Base-by-base conservation (phyloP, 2,888 invertebrate species). In the Serripes groenlandicus region DNA sequence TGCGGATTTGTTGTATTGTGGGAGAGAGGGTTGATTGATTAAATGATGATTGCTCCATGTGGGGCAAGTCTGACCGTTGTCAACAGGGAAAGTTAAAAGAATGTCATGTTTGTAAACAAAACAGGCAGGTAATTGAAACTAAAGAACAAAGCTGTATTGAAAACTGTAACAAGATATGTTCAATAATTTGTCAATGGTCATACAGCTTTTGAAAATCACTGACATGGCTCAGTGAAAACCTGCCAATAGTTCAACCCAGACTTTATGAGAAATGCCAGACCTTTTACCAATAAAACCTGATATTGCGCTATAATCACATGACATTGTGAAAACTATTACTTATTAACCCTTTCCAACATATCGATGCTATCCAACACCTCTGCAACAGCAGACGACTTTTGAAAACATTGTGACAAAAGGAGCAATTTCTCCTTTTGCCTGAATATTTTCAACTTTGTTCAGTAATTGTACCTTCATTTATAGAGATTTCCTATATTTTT, bases 91-190 rank as follows among this genome's bases (percentile, higher is more conserved):
- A 42, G 15, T 42, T 11, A 42, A 42, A 42, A 42, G 9, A 42
- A 42, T 11, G 9, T 42, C 15, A 11, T 42, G 42, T 42, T 42
- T 42, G 42, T 49, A 49, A 49, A 49, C 21, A 62, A 34, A 34
- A 34, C 34, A 32, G 34, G 34, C 34, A 62, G 34, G 32, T 4
- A 34, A 32, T 62, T 62, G 62, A 62, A 62, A 34, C 18, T 62
- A 34, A 60, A 62, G 58, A 62, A 30, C 30, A 62, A 62, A 62
- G 34, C 32, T n/a, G 21, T 62, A 34, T 62, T 62, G 62, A 62
- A 62, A n/a, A 62, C 34, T 21, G 62, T 30, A 62, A 62, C 62
- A 3, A 34, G 62, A 62, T 62, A 62, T 18, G 32, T 28, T 21
- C 62, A 30, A 62, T 62, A 62, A 34, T 28, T 3, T 62, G 34